Percentiles rank a stretch among this genome's conserved stretches.
Conservation (phyloP, 2,797 vertebrate species). For the Geotria australis region DNA sequence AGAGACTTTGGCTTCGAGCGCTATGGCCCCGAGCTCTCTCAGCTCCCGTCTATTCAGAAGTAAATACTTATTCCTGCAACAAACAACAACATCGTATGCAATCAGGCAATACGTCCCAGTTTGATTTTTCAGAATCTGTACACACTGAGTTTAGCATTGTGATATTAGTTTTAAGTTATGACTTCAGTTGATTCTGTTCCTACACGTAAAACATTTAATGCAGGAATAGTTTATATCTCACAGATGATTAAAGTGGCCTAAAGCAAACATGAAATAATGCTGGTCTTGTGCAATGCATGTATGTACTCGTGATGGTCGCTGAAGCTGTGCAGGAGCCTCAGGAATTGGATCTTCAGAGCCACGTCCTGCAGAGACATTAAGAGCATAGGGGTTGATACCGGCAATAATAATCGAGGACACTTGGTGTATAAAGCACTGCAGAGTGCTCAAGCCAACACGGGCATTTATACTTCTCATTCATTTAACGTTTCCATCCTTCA, state of each 20-base stretch:
- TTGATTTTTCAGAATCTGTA: no score
- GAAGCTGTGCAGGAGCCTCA: constrained; percentile 88
- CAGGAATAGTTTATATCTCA: no score
- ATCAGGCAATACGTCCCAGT: no score
- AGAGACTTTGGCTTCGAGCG: constrained; percentile 81
- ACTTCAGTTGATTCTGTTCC: no score
- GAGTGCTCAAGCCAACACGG: not conserved
- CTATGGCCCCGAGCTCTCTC: constrained; percentile 83
- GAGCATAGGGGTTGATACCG: not conserved
- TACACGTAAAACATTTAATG: no score
- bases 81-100: not conserved
- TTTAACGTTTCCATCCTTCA: not conserved
- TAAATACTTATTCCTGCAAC: constrained; percentile 73
- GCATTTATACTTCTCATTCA: not conserved
- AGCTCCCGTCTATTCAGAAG: constrained; percentile 77
- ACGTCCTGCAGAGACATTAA: constrained; percentile 35
- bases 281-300: not conserved
- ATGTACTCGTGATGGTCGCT: constrained; percentile 97
- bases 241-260: no score
- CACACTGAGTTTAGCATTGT: no score
- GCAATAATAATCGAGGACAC: not conserved
- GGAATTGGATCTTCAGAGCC: constrained; percentile 89
- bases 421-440: not conserved
- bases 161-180: no score
- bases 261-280: no score